A percentile compares a stretch with the other conserved stretches of the same genome.
These are phyloP conservation scores for Apamea monoglypha DNA, from an alignment of 2,888 invertebrate species.

Conservation along the genomic window DNA sequence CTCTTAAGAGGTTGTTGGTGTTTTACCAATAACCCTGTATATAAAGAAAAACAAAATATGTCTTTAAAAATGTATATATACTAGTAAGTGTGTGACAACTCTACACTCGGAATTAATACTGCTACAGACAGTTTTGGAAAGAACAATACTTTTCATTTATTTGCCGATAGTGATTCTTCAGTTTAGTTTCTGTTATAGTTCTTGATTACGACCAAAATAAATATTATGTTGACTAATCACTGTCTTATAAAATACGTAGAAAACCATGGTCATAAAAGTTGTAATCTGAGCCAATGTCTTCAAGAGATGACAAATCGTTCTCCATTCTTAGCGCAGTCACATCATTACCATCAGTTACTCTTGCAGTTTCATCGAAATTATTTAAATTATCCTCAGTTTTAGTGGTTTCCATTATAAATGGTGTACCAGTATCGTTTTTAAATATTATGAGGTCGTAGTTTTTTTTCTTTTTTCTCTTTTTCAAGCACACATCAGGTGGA, in stretches of 20 bases:
- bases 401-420: background rate
- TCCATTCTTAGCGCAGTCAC: background rate
- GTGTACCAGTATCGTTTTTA: background rate
- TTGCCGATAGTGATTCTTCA: background rate
- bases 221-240: background rate
- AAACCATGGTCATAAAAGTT: conserved; percentile 26
- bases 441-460: accelerated
- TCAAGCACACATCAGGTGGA: conserved; percentile 40
- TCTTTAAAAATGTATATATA: background rate
- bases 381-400: background rate
- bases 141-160: background rate
- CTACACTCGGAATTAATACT: background rate
- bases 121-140: background rate
- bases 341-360: background rate
- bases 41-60: background rate
- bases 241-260: background rate
- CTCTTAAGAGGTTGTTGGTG: too few relatives aligned
- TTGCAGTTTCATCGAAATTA: background rate
- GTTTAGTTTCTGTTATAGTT: background rate
- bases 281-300: conserved; percentile 15
- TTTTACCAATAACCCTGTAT: too few relatives aligned
- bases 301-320: background rate
- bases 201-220: background rate
- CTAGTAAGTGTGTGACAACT: too few relatives aligned
- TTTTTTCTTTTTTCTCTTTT: conserved; percentile 29